Evolutionary conservation across 2,888 invertebrate genomes (phyloP).

Genomic region (Drosophila meridiana): DNA sequence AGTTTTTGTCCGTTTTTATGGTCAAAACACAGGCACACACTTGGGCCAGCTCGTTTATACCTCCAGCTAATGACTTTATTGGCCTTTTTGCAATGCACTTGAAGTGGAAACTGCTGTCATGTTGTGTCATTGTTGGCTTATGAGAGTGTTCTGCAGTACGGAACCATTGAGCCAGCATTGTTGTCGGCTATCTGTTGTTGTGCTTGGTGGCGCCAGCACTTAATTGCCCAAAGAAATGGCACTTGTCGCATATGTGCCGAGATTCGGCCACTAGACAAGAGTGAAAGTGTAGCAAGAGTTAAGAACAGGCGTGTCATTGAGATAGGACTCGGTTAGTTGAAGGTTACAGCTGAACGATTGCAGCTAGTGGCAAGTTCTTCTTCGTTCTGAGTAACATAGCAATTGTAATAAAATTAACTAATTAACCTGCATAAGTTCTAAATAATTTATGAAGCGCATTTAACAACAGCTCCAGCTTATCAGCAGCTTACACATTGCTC

Average conservation of each 20-base stretch:
- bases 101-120: constrained; percentile 67
- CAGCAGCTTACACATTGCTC: constrained; percentile 51
- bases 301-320: constrained; percentile 24
- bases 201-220: constrained; percentile 75
- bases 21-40: constrained; percentile 34
- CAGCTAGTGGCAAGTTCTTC: not conserved
- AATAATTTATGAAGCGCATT: constrained; percentile 42
- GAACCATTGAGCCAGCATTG: constrained; percentile 54
- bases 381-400: constrained; percentile 18
- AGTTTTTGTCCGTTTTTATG: constrained; percentile 46
- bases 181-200: constrained; percentile 44
- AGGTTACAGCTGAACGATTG: constrained; percentile 13
- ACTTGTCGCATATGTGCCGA: constrained; percentile 6
- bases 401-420: constrained; percentile 22
- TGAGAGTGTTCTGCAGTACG: constrained; percentile 31
- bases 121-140: constrained; percentile 77
- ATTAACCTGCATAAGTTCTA: constrained; percentile 23
- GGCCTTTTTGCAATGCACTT: constrained; percentile 62
- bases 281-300: constrained; percentile 75
- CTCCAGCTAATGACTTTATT: constrained; percentile 77
- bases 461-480: constrained; percentile 39
- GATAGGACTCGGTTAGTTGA: constrained; percentile 11
- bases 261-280: constrained; percentile 28
- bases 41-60: constrained; percentile 14
- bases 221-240: constrained; percentile 65